phyloP scores from a whole-genome alignment of 2,888 invertebrate genomes.

The Steinernema hermaphroditum region DNA sequence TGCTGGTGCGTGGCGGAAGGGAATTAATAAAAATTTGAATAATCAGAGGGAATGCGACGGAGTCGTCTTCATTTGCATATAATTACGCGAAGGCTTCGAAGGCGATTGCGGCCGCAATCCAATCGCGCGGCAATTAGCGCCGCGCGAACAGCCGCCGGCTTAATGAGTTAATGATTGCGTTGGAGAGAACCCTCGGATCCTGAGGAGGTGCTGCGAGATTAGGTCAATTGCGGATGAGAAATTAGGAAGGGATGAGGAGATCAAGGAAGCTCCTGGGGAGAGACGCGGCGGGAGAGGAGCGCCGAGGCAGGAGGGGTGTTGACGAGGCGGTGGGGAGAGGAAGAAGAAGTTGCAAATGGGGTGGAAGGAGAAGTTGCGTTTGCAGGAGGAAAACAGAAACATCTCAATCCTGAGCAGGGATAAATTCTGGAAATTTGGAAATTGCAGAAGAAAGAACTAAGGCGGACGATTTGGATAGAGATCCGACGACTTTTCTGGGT shows the following conservation, averaged over 20 bases:
- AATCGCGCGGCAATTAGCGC: conserved; percentile 24
- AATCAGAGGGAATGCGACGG: neutral
- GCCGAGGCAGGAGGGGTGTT: no score
- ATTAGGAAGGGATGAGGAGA: neutral
- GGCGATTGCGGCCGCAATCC: no score
- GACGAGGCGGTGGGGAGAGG: no score
- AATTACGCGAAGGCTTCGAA: conserved; percentile 13
- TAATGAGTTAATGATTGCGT: conserved; percentile 28
- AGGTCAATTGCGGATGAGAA: conserved; percentile 5
- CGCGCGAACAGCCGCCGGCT: conserved; percentile 12
- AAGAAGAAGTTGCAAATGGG: no score
- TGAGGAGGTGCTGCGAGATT: conserved; percentile 15
- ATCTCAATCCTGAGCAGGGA: no score
- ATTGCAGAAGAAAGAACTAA: no score
- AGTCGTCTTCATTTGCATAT: conserved; percentile 9
- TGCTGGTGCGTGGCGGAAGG: neutral
- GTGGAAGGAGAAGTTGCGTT: no score
- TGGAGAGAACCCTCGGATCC: neutral
- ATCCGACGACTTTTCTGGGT: no score
- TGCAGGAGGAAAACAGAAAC: no score
- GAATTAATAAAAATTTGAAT: conserved; percentile 28
- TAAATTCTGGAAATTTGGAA: no score
- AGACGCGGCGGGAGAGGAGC: no score
- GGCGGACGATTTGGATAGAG: no score
- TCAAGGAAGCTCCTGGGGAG: neutral